Evolutionary conservation across 2,888 invertebrate species (phyloP), one percentile per base, ranked within the genome.

Genomic region (Caenorhabditis parvicauda): DNA sequence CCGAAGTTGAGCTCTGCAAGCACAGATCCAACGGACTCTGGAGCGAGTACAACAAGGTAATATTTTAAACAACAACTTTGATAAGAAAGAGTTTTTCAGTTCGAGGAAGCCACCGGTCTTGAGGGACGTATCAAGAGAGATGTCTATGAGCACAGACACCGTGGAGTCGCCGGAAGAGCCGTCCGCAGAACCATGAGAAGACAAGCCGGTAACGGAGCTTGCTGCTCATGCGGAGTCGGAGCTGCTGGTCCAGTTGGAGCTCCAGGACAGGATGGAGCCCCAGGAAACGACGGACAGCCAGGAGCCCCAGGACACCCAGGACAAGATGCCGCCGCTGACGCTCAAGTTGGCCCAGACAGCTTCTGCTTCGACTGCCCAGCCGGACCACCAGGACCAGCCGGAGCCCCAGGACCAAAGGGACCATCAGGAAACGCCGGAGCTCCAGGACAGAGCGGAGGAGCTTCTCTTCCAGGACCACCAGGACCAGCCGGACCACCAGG

Each of bases 311-410:
- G 70, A 55, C 19, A 47, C 49, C 64, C 69, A 47, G 69, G 69
- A 69, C 60, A 64, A 9, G 65, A 70, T 32, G 71, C 72, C 29
- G 29, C 55, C 24, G 55, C 68, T 39, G 65, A 69, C 35, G 22
- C 42, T 17, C 28, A 46, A 32, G 55, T 64, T 9, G 48, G 47
- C 32, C 55, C 66, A 42, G 63, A 63, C 45, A 60, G 63, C 50
- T 70, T 70, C 70, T 70, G 70, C 70, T 70, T 70, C 61, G 70
- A 70, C 24, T 66, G 74, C 54, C 61, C 64, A 46, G 62, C 62
- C 27, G 62, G 62, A 54, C 62, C 62, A 62, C 58, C 58, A 49
- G 65, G 65, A 65, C 55, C 61, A 45, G 22, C 67, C 45, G 67
- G 67, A 64, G 49, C 54, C 35, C 53, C 65, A 38, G 70, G 70